phyloP scores from a whole-genome alignment of 2,888 invertebrate species.

The Alsophila aescularia region DNA sequence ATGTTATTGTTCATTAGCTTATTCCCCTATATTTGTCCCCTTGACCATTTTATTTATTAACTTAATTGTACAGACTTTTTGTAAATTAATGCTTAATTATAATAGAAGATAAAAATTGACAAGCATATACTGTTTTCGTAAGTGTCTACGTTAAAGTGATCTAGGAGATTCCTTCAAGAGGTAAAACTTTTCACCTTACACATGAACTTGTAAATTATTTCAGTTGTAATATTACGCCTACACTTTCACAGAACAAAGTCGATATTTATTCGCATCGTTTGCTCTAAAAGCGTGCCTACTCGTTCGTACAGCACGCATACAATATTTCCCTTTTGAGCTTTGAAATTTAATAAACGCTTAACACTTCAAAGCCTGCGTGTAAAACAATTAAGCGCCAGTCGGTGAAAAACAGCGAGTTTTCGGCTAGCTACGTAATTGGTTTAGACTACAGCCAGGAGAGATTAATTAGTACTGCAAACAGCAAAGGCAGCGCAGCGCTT shows the following conservation, averaged over 20 bases:
- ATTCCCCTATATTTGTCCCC: too few relatives aligned
- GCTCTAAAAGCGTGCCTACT: slow-evolving; percentile 23
- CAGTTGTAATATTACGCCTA: slow-evolving; percentile 8
- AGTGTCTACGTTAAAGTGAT: too few relatives aligned
- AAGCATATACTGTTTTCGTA: too few relatives aligned
- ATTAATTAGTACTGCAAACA: slow-evolving; percentile 80
- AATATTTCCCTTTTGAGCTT: slow-evolving; percentile 72
- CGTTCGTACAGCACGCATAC: slow-evolving; percentile 49
- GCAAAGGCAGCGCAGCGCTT: slow-evolving; percentile 67
- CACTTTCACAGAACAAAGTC: slow-evolving; percentile 27
- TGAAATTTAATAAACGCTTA: slow-evolving; percentile 81
- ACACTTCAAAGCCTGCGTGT: slow-evolving; percentile 78
- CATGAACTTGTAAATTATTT: not conserved
- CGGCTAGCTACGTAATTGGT: slow-evolving; percentile 76
- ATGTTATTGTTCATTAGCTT: too few relatives aligned
- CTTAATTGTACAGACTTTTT: too few relatives aligned
- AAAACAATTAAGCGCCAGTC: slow-evolving; percentile 78
- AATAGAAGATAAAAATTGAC: too few relatives aligned
- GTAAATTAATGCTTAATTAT: too few relatives aligned
- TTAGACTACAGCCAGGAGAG: slow-evolving; percentile 71
- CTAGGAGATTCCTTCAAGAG: too few relatives aligned
- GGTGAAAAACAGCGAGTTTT: slow-evolving; percentile 78
- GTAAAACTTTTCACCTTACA: not conserved
- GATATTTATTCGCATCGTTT: slow-evolving; percentile 15
- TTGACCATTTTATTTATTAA: too few relatives aligned